phyloP scores from a whole-genome alignment of 2,113 vertebrate genomes.

The Rhinolophus ferrumequinum region DNA sequence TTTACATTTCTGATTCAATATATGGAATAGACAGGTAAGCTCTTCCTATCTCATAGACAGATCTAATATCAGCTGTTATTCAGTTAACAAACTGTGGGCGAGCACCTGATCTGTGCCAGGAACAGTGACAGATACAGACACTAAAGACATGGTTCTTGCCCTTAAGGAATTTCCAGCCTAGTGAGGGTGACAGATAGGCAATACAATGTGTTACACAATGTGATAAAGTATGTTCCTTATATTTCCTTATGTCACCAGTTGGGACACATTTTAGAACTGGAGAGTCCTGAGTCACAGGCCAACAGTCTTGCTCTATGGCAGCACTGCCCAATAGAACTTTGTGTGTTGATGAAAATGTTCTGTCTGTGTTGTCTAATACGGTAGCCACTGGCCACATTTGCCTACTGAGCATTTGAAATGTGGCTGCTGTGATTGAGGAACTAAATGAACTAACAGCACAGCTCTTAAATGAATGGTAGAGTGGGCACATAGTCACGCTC shows the following conservation, averaged over 20 bases:
- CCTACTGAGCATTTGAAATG: not conserved
- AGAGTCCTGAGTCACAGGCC: conserved; percentile 17
- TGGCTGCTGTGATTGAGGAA: not conserved
- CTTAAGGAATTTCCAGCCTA: not conserved
- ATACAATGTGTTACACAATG: not conserved
- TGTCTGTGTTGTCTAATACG: not conserved
- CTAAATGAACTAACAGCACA: not conserved
- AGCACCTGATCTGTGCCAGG: not conserved
- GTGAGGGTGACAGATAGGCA: not conserved
- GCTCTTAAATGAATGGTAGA: not conserved
- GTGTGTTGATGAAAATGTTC: not conserved
- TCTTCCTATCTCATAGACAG: not conserved
- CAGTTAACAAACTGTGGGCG: not conserved
- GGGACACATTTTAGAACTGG: conserved; percentile 6
- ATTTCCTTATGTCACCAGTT: not conserved
- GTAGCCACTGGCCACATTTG: not conserved
- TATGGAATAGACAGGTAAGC: not conserved
- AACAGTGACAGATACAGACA: not conserved
- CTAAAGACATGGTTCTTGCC: not conserved
- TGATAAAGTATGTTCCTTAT: not conserved
- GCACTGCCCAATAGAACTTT: not conserved
- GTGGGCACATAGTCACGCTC: not conserved
- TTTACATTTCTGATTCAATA: conserved; percentile 7
- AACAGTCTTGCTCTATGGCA: not conserved
- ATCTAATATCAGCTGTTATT: not conserved